phyloP scores from a whole-genome alignment of 2,888 invertebrate species.

The Cosmia trapezina region DNA sequence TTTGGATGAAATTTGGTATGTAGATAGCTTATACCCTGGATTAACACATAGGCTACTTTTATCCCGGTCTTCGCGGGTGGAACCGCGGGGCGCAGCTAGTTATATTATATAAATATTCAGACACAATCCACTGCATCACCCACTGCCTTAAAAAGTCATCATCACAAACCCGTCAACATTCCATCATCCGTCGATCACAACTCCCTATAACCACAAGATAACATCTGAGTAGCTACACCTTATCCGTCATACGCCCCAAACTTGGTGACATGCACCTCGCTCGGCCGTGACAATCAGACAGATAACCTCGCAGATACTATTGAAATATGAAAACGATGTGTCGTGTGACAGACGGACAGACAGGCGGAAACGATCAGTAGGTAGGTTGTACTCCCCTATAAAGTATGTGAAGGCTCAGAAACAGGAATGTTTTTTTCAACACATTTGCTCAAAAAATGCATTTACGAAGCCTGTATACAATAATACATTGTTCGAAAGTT shows the following conservation, averaged over 20 bases:
- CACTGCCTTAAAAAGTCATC: neutral
- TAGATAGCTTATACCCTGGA: too few relatives aligned
- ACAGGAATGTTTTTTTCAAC: neutral
- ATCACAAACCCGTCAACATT: slow-evolving; percentile 6
- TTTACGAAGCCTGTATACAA: too few relatives aligned
- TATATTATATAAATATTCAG: neutral
- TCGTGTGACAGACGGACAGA: slow-evolving; percentile 33
- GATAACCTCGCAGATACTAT: slow-evolving; percentile 53
- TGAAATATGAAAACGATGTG: slow-evolving; percentile 35
- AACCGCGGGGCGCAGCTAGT: too few relatives aligned
- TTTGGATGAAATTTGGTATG: too few relatives aligned
- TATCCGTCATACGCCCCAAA: slow-evolving; percentile 34
- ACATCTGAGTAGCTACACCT: neutral
- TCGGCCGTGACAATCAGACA: slow-evolving; percentile 29
- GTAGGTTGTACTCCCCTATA: neutral
- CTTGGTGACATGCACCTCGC: slow-evolving; percentile 31
- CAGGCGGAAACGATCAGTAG: slow-evolving; percentile 41
- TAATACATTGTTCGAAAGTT: too few relatives aligned
- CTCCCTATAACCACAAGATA: neutral
- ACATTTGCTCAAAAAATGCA: too few relatives aligned
- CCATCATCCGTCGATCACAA: slow-evolving; percentile 24
- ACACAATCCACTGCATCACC: slow-evolving; percentile 4
- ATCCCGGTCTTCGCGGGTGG: too few relatives aligned
- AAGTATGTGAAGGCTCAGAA: neutral
- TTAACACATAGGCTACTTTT: too few relatives aligned